A percentile compares a stretch with the other conserved stretches of the same genome.
phyloP scores from a whole-genome alignment of 2,797 vertebrate genomes.

The Mormyrops boulengeri region DNA sequence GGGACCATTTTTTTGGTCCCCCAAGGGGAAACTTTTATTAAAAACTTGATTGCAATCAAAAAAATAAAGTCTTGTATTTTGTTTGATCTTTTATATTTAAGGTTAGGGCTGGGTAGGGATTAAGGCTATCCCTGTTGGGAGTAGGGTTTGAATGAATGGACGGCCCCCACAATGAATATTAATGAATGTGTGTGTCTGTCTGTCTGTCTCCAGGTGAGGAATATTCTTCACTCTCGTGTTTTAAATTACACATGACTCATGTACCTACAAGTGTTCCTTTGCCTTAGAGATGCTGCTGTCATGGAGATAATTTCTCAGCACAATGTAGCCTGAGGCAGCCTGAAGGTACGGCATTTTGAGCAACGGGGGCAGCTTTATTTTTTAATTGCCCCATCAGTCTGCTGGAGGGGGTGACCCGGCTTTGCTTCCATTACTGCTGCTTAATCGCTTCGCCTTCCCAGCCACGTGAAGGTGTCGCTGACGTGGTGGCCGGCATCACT shows the following conservation, averaged over 20 bases:
- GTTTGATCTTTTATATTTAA: background rate
- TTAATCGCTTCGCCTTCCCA: background rate
- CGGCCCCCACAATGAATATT: background rate
- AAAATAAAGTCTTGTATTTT: background rate
- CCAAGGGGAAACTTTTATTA: background rate
- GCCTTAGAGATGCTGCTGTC: background rate
- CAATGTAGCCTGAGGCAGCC: background rate
- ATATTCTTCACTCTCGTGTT: background rate
- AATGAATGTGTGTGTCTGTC: background rate
- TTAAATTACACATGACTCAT: background rate
- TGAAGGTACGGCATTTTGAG: background rate
- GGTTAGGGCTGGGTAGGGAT: background rate
- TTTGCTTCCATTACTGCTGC: background rate
- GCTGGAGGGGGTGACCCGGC: background rate
- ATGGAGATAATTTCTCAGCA: background rate
- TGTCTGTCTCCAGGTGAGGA: background rate
- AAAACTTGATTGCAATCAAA: background rate
- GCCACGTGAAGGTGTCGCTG: background rate
- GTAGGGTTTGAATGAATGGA: background rate
- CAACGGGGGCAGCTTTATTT: background rate
- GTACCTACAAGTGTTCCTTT: background rate
- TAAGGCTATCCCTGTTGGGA: background rate
- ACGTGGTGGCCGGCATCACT: background rate
- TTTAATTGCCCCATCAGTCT: background rate
- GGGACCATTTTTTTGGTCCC: background rate